Percentiles rank a stretch among this genome's conserved stretches.
phyloP scores from a whole-genome alignment of 2,113 vertebrate genomes.

The Heterotilapia buettikoferi region DNA sequence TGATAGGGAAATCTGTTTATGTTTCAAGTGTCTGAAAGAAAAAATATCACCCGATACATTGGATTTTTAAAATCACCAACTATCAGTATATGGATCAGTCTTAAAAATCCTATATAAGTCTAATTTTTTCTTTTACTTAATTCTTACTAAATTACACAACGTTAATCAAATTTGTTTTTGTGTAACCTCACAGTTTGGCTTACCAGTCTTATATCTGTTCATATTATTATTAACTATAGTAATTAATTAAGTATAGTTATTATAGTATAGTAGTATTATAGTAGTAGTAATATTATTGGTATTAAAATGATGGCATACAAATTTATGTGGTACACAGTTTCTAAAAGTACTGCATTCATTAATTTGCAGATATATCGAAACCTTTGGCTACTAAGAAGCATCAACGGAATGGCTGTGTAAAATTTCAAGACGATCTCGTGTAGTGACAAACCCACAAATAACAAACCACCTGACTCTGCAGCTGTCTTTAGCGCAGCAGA shows the following conservation, averaged over 20 bases:
- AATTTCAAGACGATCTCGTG: neutral
- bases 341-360: neutral
- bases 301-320: neutral
- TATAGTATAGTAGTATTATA: neutral
- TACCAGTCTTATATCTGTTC: neutral
- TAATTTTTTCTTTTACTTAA: neutral
- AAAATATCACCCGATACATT: neutral
- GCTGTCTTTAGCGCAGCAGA: neutral
- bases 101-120: neutral
- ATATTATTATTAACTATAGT: neutral
- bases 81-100: neutral
- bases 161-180: neutral
- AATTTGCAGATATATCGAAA: neutral
- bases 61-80: neutral
- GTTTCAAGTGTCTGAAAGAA: neutral
- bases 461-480: neutral
- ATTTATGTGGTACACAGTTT: neutral
- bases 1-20: neutral
- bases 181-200: neutral
- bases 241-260: neutral
- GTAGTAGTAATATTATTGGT: neutral
- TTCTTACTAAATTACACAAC: neutral
- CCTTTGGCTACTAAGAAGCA: neutral
- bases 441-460: neutral
- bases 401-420: neutral